phyloP scores from a whole-genome alignment of 2,797 vertebrate genomes.

The Pseudocheirus occidentalis region DNA sequence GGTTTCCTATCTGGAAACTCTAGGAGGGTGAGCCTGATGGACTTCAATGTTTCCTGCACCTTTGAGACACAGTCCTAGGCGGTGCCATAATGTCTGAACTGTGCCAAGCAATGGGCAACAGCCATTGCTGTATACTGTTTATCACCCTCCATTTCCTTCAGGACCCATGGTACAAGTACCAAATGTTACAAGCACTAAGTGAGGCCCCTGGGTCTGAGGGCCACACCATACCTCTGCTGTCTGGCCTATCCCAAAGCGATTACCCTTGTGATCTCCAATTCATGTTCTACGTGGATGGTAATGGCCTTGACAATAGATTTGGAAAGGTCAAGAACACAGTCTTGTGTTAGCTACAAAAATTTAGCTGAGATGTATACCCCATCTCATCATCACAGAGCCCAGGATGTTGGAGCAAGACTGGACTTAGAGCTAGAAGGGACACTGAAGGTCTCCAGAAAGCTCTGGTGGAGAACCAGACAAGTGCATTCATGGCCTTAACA shows the following conservation, averaged over 20 bases:
- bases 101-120: conserved; percentile 86
- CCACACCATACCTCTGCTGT: conserved; percentile 89
- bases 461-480: not conserved
- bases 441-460: not conserved
- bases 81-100: conserved; percentile 87
- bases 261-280: conserved; percentile 89
- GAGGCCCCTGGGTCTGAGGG: conserved; percentile 87
- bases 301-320: conserved; percentile 82
- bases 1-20: conserved; percentile 86
- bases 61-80: conserved; percentile 86
- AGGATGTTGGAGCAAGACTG: conserved; percentile 13
- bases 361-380: conserved; percentile 56
- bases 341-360: conserved; percentile 78
- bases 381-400: not conserved
- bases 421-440: not conserved
- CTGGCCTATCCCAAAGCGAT: conserved; percentile 83
- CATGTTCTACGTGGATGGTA: conserved; percentile 87
- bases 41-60: conserved; percentile 91
- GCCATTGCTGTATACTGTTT: conserved; percentile 90
- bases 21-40: conserved; percentile 76
- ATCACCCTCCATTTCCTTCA: conserved; percentile 89
- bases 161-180: conserved; percentile 92
- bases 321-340: conserved; percentile 84
- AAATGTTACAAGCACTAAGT: conserved; percentile 91
- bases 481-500: not conserved